Percentiles rank a stretch among this genome's conserved stretches.
Evolutionary conservation across 2,888 invertebrate genomes (phyloP).

Genomic region (Mactromeris polynyma): DNA sequence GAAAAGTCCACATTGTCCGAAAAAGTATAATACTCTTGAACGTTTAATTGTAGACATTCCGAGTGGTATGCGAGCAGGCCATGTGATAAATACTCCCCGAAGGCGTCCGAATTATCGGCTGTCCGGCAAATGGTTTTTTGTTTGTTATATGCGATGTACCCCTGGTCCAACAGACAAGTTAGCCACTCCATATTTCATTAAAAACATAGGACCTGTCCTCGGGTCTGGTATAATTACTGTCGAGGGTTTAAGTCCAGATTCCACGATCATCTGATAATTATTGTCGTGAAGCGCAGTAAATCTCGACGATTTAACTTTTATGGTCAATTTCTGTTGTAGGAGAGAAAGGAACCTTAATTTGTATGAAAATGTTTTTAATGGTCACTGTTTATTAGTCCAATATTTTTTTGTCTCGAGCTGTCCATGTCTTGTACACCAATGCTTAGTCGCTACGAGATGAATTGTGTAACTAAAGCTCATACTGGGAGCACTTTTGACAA

Average conservation of each 20-base stretch:
- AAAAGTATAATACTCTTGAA: neutral
- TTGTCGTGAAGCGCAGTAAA: neutral
- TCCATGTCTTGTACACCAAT: neutral
- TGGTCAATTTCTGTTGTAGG: neutral
- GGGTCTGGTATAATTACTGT: conserved; percentile 28
- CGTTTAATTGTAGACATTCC: conserved; percentile 34
- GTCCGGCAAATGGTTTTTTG: conserved; percentile 27
- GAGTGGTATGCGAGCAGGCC: neutral
- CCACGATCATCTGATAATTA: neutral
- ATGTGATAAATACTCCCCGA: conserved; percentile 15
- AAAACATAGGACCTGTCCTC: neutral
- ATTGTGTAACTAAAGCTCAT: neutral
- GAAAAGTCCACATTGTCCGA: neutral
- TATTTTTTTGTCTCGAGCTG: neutral
- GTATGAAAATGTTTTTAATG: neutral
- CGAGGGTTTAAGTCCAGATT: neutral
- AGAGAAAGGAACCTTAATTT: neutral
- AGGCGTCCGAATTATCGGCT: conserved; percentile 46
- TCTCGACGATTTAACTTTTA: neutral
- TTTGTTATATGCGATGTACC: conserved; percentile 4
- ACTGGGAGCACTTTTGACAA: no score
- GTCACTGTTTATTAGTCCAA: neutral
- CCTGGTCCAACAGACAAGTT: neutral
- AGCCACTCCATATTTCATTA: conserved; percentile 1
- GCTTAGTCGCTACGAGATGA: neutral